These are phyloP conservation scores for Silvanus unidentatus DNA, from an alignment of 2,888 invertebrate genomes.

Conservation along the genomic window DNA sequence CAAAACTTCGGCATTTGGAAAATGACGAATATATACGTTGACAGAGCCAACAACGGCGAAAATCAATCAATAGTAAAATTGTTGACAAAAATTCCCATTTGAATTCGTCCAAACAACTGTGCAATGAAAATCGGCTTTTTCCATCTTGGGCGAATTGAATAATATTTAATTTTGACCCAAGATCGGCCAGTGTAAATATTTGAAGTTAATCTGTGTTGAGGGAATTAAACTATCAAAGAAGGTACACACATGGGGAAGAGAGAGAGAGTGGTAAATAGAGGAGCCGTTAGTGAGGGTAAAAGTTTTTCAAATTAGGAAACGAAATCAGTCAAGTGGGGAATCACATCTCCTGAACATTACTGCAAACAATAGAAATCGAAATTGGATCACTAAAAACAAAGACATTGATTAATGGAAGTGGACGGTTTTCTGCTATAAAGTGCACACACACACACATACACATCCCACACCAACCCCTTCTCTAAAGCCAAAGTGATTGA, in stretches of 20 bases:
- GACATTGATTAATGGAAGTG: conserved; percentile 45
- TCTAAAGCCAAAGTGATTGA: conserved; percentile 32
- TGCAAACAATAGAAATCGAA: conserved; percentile 42
- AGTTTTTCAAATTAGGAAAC: conserved; percentile 31
- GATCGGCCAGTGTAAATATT: too few species aligned
- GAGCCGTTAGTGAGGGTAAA: not conserved
- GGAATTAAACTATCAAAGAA: conserved; percentile 2
- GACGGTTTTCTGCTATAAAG: conserved; percentile 38
- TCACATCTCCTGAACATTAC: conserved; percentile 36
- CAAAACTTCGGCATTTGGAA: too few species aligned
- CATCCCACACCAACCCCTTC: not conserved
- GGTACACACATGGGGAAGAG: not conserved
- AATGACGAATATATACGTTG: too few species aligned
- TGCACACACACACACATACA: conserved; percentile 27
- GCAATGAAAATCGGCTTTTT: too few species aligned
- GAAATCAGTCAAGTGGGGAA: conserved; percentile 33
- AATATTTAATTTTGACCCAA: too few species aligned
- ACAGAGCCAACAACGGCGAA: too few species aligned
- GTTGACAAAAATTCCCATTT: too few species aligned
- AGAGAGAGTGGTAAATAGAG: too few species aligned
- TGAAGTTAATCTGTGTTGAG: not conserved
- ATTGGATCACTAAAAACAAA: conserved; percentile 45
- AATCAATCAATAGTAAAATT: too few species aligned
- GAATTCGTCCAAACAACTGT: too few species aligned
- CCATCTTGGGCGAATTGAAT: too few species aligned